These are phyloP conservation scores for Hermaeophaga mercurialis DNA, from an alignment of 2,888 invertebrate species.

Conservation along the genomic window DNA sequence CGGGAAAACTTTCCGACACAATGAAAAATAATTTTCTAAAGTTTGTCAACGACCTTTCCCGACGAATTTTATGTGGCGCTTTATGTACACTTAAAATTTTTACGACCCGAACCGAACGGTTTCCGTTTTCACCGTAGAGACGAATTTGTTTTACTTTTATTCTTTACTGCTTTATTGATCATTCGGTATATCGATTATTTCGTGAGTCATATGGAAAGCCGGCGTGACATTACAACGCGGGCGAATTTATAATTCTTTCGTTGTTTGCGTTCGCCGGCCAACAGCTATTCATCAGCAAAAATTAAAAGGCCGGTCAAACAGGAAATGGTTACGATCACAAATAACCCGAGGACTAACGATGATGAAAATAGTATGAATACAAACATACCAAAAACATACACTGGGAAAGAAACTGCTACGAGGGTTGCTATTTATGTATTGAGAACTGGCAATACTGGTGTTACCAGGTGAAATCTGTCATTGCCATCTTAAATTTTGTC, in stretches of 20 bases:
- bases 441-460: too few relatives aligned
- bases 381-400: too few relatives aligned
- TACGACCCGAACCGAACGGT: slow-evolving; percentile 9
- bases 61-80: slow-evolving; percentile 15
- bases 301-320: too few relatives aligned
- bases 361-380: too few relatives aligned
- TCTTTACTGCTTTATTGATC: slow-evolving; percentile 6
- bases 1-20: slow-evolving; percentile 5
- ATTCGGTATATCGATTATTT: slow-evolving; percentile 6
- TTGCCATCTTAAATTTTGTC: too few relatives aligned
- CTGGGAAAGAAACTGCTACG: too few relatives aligned
- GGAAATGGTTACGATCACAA: too few relatives aligned
- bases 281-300: too few relatives aligned
- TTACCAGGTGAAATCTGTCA: too few relatives aligned
- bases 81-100: slow-evolving; percentile 21
- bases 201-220: slow-evolving; percentile 17
- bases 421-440: too few relatives aligned
- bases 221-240: not conserved
- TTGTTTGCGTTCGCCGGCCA: not conserved
- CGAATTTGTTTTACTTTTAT: slow-evolving; percentile 1
- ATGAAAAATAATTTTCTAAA: slow-evolving; percentile 18
- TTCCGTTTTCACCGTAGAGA: slow-evolving; percentile 10
- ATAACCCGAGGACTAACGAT: too few relatives aligned
- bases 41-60: slow-evolving; percentile 11
- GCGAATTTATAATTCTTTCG: not conserved